These are phyloP conservation scores for Cancer borealis DNA, from an alignment of 2,888 invertebrate genomes.

Conservation along the genomic window DNA sequence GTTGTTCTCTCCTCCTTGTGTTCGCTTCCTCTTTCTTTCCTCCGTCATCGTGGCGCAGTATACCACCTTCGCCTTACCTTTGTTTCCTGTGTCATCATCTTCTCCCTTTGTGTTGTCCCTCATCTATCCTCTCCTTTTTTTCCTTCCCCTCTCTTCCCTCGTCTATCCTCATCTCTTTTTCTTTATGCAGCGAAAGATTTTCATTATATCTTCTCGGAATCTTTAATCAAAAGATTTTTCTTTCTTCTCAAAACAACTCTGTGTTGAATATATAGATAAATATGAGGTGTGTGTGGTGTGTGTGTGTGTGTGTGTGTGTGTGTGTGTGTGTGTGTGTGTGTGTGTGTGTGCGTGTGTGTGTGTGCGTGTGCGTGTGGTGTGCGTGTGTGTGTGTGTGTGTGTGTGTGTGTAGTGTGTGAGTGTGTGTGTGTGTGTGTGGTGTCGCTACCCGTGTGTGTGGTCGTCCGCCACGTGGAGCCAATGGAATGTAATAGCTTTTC, in stretches of 20 bases:
- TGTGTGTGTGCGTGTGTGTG: not conserved
- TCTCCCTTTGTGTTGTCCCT: not conserved
- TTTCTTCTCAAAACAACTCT: not conserved
- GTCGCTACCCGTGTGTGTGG: not conserved
- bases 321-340: not conserved
- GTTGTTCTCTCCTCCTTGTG: not conserved
- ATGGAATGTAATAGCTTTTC: not conserved
- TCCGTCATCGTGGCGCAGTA: not conserved
- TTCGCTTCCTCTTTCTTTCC: not conserved
- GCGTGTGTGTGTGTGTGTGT: slow-evolving; percentile 5
- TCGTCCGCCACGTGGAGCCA: not conserved
- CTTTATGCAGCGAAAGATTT: not conserved
- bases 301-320: not conserved
- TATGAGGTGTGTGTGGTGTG: not conserved
- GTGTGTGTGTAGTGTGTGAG: slow-evolving; percentile 7
- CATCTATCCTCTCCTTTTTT: not conserved
- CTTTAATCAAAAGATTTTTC: slow-evolving; percentile 9
- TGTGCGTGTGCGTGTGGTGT: not conserved
- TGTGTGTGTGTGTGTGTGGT: slow-evolving; percentile 30
- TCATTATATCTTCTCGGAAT: not conserved
- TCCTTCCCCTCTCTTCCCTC: not conserved
- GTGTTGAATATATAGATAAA: not conserved
- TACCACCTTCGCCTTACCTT: not conserved
- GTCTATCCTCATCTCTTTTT: slow-evolving; percentile 10
- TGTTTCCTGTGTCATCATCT: slow-evolving; percentile 23